Conservation (phyloP, 2,113 vertebrate species). For the Lepus europaeus region DNA sequence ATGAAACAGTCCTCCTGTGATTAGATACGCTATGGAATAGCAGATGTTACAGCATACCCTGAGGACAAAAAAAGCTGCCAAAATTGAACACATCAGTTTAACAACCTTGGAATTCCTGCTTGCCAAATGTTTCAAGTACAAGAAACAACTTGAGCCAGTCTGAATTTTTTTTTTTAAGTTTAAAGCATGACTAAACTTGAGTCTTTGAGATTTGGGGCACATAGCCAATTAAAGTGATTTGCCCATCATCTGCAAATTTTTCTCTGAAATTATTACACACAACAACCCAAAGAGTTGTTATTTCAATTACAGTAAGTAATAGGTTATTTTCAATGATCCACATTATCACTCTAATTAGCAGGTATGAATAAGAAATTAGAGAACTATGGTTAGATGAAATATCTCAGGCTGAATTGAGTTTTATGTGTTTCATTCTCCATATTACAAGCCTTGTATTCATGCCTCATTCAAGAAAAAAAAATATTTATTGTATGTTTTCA, state of each 20-base stretch:
- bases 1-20: neutral
- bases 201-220: conserved; percentile 10
- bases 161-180: neutral
- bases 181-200: conserved; percentile 58
- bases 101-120: conserved; percentile 60
- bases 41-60: conserved; percentile 17
- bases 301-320: conserved; percentile 5
- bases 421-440: conserved; percentile 31
- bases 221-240: conserved; percentile 23
- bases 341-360: neutral
- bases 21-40: neutral
- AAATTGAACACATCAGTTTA: conserved; percentile 60
- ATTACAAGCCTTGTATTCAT: neutral
- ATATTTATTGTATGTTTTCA: conserved; percentile 8
- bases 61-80: conserved; percentile 54
- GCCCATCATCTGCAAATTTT: neutral
- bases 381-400: neutral
- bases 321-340: conserved; percentile 5
- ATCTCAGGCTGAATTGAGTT: neutral
- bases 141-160: conserved; percentile 62
- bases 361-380: neutral
- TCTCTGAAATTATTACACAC: neutral
- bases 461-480: neutral
- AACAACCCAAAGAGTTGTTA: neutral
- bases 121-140: conserved; percentile 71